Evolutionary conservation across 2,888 invertebrate species (phyloP).

Genomic region (Blomia tropicalis): DNA sequence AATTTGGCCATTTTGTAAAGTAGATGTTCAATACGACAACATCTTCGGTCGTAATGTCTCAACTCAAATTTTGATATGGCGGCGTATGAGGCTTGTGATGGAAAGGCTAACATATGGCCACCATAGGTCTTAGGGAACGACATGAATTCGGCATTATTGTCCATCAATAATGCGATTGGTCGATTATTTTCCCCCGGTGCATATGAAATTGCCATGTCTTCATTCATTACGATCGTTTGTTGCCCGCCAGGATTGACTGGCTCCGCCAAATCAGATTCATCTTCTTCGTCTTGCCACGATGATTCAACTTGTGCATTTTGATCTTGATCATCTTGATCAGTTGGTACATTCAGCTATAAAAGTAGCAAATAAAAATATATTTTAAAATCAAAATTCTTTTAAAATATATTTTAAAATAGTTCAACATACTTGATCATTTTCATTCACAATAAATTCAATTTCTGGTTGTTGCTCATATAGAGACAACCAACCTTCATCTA

Average conservation of each 20-base stretch:
- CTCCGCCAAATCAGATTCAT: slow-evolving; percentile 30
- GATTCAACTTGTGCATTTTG: neutral
- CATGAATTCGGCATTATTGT: slow-evolving; percentile 29
- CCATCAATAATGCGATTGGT: slow-evolving; percentile 31
- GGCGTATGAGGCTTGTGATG: neutral
- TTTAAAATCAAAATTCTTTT: neutral
- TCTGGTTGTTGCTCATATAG: too few species aligned
- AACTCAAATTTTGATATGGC: neutral
- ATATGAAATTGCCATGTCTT: slow-evolving; percentile 22
- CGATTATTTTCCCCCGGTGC: slow-evolving; percentile 32
- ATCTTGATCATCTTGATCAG: neutral
- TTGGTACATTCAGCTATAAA: neutral
- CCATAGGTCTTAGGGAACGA: neutral
- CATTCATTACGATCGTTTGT: neutral
- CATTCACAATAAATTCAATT: neutral
- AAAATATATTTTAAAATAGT: neutral
- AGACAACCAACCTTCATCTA: too few species aligned
- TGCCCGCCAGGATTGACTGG: slow-evolving; percentile 22
- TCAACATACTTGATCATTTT: too few species aligned
- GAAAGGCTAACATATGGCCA: neutral
- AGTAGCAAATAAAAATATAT: too few species aligned
- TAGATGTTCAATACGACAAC: neutral
- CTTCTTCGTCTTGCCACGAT: slow-evolving; percentile 32
- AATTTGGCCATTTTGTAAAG: neutral
- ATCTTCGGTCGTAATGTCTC: neutral